Evolutionary conservation across 2,888 invertebrate genomes (phyloP).

Genomic region (Apodemia mormo): DNA sequence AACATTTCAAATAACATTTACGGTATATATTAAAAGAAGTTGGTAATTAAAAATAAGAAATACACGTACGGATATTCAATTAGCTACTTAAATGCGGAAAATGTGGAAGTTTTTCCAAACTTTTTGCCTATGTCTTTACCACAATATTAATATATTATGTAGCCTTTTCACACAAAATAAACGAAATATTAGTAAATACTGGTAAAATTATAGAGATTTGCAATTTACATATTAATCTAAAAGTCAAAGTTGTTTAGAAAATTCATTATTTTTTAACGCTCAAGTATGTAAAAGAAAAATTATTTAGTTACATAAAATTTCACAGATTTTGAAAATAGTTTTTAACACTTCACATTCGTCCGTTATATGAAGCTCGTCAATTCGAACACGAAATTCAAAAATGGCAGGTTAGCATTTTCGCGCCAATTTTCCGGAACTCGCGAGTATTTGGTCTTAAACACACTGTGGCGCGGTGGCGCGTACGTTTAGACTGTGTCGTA

Average conservation of each 20-base stretch:
- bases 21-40: too few relatives aligned
- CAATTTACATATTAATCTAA: not conserved
- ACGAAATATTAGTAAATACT: too few relatives aligned
- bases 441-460: conserved; percentile 45
- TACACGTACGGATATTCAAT: too few relatives aligned
- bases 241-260: not conserved
- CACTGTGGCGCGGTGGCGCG: conserved; percentile 59
- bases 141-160: too few relatives aligned
- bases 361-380: conserved; percentile 32
- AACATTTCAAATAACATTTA: too few relatives aligned
- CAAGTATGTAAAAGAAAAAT: not conserved
- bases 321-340: conserved; percentile 31
- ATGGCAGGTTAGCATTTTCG: conserved; percentile 75
- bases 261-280: too few relatives aligned
- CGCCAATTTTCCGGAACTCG: conserved; percentile 73
- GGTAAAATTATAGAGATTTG: too few relatives aligned
- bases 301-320: conserved; percentile 10
- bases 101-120: too few relatives aligned
- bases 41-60: too few relatives aligned
- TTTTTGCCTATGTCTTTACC: too few relatives aligned
- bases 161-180: too few relatives aligned
- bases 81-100: too few relatives aligned
- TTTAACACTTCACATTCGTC: conserved; percentile 43
- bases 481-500: conserved; percentile 63
- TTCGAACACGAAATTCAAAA: conserved; percentile 37